Conservation (phyloP, 2,888 invertebrate genomes). For the Spicauda simplicius region DNA sequence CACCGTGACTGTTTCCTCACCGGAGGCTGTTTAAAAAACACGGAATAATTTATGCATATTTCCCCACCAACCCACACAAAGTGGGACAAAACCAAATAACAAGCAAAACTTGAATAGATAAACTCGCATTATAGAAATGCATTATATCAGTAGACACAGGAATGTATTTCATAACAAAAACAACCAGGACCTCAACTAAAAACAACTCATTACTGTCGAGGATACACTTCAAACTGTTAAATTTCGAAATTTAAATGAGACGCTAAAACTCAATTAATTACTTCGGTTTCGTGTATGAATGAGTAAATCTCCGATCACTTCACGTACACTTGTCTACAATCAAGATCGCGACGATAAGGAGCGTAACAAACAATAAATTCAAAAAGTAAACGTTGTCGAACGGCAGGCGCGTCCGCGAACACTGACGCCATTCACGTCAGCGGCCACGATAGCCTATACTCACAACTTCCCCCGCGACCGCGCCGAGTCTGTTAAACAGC, state of each 20-base stretch:
- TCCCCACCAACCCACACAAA: conserved; percentile 1
- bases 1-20: background rate
- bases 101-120: background rate
- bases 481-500: conserved; percentile 60
- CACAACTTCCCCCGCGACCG: conserved; percentile 58
- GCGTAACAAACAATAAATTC: conserved; percentile 44
- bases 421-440: conserved; percentile 63
- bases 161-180: background rate
- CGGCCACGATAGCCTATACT: conserved; percentile 50
- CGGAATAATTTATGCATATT: conserved; percentile 27
- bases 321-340: conserved; percentile 43
- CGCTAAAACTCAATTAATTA: background rate
- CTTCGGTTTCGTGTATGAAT: background rate
- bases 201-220: conserved; percentile 51
- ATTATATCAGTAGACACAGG: background rate
- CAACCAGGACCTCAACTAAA: conserved; percentile 12
- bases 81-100: background rate
- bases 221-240: conserved; percentile 33
- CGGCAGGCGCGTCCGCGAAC: conserved; percentile 59
- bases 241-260: conserved; percentile 4
- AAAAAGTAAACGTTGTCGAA: conserved; percentile 43
- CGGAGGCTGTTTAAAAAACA: conserved; percentile 4
- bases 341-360: conserved; percentile 57
- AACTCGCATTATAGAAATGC: background rate
- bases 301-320: conserved; percentile 25